Evolutionary conservation across 2,113 vertebrate species (phyloP).

Genomic region (Sebastes schlegelii): DNA sequence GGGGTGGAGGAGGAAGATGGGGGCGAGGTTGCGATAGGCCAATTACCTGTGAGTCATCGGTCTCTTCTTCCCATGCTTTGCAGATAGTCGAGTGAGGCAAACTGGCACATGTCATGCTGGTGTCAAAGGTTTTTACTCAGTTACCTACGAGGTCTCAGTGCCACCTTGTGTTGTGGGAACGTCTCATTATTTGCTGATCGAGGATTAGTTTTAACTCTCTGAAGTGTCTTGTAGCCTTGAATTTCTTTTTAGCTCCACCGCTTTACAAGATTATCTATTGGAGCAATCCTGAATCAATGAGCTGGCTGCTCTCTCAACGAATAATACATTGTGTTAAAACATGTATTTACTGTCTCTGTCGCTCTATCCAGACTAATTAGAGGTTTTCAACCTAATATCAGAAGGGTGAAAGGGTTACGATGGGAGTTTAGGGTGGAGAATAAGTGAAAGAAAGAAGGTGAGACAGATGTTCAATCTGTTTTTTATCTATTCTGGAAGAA

Average conservation of each 20-base stretch:
- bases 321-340: conserved; percentile 22
- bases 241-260: conserved; percentile 9
- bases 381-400: conserved; percentile 29
- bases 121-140: conserved; percentile 63
- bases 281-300: conserved; percentile 24
- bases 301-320: conserved; percentile 16
- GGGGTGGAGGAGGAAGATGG: conserved; percentile 60
- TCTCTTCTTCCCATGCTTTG: conserved; percentile 61
- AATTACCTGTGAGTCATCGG: conserved; percentile 81
- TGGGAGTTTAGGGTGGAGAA: background rate
- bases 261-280: conserved; percentile 28
- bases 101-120: conserved; percentile 28
- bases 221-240: background rate
- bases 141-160: conserved; percentile 64
- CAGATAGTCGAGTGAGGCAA: conserved; percentile 33
- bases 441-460: conserved; percentile 37
- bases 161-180: conserved; percentile 66
- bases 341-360: conserved; percentile 3
- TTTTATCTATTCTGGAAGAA: conserved; percentile 62
- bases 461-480: conserved; percentile 66
- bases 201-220: background rate
- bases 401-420: conserved; percentile 32
- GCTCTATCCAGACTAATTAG: conserved; percentile 7
- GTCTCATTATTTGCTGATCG: conserved; percentile 14
- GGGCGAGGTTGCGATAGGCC: conserved; percentile 58